Base-by-base conservation (phyloP, 1,140 invertebrate species). In the Druon quercuslanigerum region DNA sequence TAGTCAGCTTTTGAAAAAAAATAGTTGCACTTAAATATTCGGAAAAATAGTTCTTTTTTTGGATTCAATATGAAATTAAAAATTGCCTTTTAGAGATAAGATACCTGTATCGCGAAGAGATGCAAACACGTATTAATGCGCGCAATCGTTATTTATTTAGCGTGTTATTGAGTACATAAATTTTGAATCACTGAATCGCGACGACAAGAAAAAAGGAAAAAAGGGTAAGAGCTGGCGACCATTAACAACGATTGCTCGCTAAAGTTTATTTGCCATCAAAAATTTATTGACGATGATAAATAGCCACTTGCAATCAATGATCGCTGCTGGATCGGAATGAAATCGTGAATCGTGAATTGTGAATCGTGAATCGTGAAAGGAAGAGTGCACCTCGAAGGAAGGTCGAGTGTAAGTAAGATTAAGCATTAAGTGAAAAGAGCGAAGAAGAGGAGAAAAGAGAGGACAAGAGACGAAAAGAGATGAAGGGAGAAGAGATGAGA, bases 261-360 rank as follows among this genome's bases (percentile, higher is more conserved):
- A 20, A 66, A 66, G 60, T 46, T 40, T 66, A 66, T 46, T 46
- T 66, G 33, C 60, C 25, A n/a, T 66, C 14, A 46, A 66, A 66
- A 33, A 66, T 66, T 46, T 46, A 66, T 66, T 66, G 60, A 66
- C n/a, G 14, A 66, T 66, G 60, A 66, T 66, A 66, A 66, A 66
- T 66, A 66, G 60, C 60, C 60, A 66, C 25, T 66, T 66, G 60
- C 14, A 66, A 66, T 66, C 60, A 66, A 66, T 66, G 33, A 66
- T 66, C 13, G 16, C 60, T 66, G 57, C 16, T 33, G 17, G 57
- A 66, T 66, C 20, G 40, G 25, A 46, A 52, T 56, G 50, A 75
- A 75, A 75, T 57, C 20, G 33, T 60, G 33, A 40, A 46, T 40
- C 40, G 40, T 40, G 40, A 40, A n/a, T n/a, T n/a, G n/a, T n/a